Percentiles rank a stretch among this genome's conserved stretches.
Conservation (phyloP, 2,888 invertebrate species). For the Drosophila rellima region DNA sequence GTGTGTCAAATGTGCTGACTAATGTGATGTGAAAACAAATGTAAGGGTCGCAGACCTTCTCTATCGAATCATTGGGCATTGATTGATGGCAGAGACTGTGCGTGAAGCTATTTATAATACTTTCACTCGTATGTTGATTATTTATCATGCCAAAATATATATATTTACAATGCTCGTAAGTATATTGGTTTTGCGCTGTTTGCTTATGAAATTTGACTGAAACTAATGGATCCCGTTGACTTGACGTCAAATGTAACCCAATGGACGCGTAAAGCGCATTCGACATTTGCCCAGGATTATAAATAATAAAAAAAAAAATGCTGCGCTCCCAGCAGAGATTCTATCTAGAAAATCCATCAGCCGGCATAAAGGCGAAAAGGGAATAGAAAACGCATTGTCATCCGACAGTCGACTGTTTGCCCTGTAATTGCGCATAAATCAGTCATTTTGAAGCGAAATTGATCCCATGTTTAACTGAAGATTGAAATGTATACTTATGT, state of each 20-base stretch:
- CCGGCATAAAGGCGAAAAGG: neutral
- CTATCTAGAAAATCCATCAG: slow-evolving; percentile 15
- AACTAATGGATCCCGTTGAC: slow-evolving; percentile 69
- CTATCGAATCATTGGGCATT: slow-evolving; percentile 49
- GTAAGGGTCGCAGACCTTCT: slow-evolving; percentile 24
- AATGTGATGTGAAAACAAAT: slow-evolving; percentile 45
- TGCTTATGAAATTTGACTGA: slow-evolving; percentile 72
- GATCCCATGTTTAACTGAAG: neutral
- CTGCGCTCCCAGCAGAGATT: slow-evolving; percentile 1
- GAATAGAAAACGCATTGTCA: slow-evolving; percentile 45
- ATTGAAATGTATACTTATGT: slow-evolving; percentile 1
- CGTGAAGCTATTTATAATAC: slow-evolving; percentile 73
- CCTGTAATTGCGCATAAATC: slow-evolving; percentile 24
- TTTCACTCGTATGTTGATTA: slow-evolving; percentile 73
- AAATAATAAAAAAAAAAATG: slow-evolving; percentile 41
- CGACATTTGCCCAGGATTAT: slow-evolving; percentile 27
- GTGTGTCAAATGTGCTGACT: slow-evolving; percentile 53
- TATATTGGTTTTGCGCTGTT: slow-evolving; percentile 69
- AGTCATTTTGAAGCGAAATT: slow-evolving; percentile 12
- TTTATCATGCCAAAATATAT: slow-evolving; percentile 63
- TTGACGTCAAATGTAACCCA: slow-evolving; percentile 59
- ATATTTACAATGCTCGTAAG: slow-evolving; percentile 34
- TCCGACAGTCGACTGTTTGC: neutral
- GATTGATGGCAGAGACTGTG: slow-evolving; percentile 67
- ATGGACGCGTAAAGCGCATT: slow-evolving; percentile 53